Evolutionary conservation across 2,888 invertebrate species (phyloP).

Genomic region (Creontiades dilutus): DNA sequence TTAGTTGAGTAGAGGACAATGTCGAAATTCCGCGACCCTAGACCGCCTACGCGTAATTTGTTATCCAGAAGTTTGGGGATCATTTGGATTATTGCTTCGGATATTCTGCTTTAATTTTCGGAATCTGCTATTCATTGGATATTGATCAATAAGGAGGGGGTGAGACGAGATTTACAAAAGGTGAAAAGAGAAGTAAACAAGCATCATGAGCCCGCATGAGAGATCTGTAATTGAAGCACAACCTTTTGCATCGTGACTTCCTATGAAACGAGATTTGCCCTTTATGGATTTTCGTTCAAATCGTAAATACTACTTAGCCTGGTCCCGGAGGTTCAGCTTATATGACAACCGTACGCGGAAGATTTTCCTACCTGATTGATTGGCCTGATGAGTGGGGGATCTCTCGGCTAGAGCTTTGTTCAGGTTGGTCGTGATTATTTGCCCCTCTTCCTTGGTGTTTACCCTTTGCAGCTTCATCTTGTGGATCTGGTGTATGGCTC

Average conservation of each 20-base stretch:
- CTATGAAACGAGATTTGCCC: not conserved
- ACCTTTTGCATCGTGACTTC: not conserved
- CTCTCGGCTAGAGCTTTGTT: conserved; percentile 79
- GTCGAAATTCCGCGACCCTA: too few species aligned
- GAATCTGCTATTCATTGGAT: too few species aligned
- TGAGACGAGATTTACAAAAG: too few species aligned
- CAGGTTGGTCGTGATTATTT: conserved; percentile 76
- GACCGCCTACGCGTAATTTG: too few species aligned
- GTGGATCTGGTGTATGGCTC: conserved; percentile 83
- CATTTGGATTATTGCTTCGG: too few species aligned
- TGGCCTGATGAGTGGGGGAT: conserved; percentile 78
- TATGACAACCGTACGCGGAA: not conserved
- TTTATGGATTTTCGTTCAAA: not conserved
- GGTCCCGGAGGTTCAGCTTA: not conserved
- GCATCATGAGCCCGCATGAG: not conserved
- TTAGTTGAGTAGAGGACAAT: too few species aligned
- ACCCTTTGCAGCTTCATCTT: conserved; percentile 82
- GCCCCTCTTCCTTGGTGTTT: conserved; percentile 76
- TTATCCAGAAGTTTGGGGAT: too few species aligned
- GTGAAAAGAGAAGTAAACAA: too few species aligned
- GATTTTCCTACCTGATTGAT: conserved; percentile 72
- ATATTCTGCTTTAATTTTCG: too few species aligned
- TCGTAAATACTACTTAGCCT: not conserved
- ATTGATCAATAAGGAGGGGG: too few species aligned
- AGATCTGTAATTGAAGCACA: not conserved